These are phyloP conservation scores for Chloroceryle inda DNA, from an alignment of 2,797 vertebrate genomes.

Conservation along the genomic window DNA sequence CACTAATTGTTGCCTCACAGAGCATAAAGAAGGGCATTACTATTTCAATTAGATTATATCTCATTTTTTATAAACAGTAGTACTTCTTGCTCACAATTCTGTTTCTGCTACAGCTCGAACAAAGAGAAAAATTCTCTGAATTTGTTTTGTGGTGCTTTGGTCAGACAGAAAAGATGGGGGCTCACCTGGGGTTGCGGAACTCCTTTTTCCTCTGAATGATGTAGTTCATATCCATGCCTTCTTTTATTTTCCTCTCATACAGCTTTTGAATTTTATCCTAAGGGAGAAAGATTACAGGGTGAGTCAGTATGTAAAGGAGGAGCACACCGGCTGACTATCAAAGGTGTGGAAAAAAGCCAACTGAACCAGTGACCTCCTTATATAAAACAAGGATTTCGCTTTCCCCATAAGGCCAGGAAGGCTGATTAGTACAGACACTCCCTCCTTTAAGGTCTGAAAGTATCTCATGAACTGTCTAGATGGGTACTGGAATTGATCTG, in stretches of 20 bases:
- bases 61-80: not conserved
- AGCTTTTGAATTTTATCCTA: conserved; percentile 97
- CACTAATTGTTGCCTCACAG: not conserved
- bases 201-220: conserved; percentile 98
- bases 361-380: not conserved
- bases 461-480: not conserved
- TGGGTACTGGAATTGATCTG: not conserved
- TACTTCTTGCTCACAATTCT: not conserved
- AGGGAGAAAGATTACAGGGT: conserved; percentile 10
- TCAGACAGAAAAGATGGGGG: not conserved
- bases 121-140: not conserved
- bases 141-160: not conserved
- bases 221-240: conserved; percentile 96
- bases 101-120: not conserved
- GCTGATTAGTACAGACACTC: not conserved
- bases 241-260: conserved; percentile 93
- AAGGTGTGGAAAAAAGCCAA: not conserved
- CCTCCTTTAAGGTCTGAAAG: not conserved
- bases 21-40: not conserved
- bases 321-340: not conserved
- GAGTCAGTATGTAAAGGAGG: not conserved
- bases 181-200: conserved; percentile 96
- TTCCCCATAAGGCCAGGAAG: not conserved
- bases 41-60: not conserved
- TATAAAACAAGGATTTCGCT: not conserved